Conservation (phyloP, 2,797 vertebrate species). For the Lagorchestes hirsutus region DNA sequence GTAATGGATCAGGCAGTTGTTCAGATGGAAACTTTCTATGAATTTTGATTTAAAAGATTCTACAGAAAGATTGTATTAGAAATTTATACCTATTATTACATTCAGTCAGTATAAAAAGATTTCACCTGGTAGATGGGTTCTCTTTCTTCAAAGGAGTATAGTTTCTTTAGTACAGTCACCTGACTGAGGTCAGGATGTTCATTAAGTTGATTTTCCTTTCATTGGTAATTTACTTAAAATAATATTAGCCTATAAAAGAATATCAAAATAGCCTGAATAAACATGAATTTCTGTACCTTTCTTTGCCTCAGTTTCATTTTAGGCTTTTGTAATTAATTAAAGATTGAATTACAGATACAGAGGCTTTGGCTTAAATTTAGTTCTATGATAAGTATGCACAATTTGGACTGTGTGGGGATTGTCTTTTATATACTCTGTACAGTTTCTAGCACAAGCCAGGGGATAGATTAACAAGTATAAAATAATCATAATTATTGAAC, state of each 20-base stretch:
- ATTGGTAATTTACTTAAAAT: not conserved
- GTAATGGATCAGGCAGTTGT: not conserved
- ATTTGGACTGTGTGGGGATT: not conserved
- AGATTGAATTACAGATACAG: not conserved
- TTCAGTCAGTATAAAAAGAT: not conserved
- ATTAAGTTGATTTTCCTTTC: not conserved
- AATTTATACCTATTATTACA: not conserved
- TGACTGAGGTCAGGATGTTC: not conserved
- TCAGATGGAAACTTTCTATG: not conserved
- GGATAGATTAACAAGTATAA: not conserved
- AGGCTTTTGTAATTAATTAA: not conserved
- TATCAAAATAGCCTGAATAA: not conserved
- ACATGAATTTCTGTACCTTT: not conserved
- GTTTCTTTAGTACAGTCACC: not conserved
- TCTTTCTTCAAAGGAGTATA: not conserved
- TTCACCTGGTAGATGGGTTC: not conserved
- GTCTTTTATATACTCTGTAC: not conserved
- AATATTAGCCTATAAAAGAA: not conserved
- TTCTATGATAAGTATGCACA: not conserved
- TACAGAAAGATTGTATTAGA: not conserved
- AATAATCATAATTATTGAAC: not conserved
- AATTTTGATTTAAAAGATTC: not conserved
- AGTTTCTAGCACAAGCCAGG: not conserved
- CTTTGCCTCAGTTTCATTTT: not conserved
- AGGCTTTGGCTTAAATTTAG: not conserved